phyloP scores from a whole-genome alignment of 1,140 invertebrate genomes.

The Zaprionus ghesquierei region DNA sequence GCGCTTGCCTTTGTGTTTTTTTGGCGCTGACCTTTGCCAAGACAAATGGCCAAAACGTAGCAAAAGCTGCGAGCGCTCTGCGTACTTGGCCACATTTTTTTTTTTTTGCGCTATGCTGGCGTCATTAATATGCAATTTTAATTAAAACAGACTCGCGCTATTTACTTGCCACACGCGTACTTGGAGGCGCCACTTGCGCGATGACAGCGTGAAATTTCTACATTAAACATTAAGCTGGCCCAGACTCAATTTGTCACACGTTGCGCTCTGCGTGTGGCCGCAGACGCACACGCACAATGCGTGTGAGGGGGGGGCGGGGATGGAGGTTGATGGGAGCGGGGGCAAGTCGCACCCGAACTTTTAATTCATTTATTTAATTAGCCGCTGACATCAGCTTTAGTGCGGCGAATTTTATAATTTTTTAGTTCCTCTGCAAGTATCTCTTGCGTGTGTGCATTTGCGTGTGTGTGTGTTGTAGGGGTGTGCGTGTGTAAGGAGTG shows the following conservation, averaged over 20 bases:
- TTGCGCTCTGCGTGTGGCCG: conserved; percentile 26
- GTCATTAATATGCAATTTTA: conserved; percentile 81
- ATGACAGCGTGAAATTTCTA: conserved; percentile 71
- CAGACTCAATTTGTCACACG: conserved; percentile 65
- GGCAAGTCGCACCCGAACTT: neutral
- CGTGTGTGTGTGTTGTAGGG: neutral
- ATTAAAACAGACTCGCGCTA: conserved; percentile 56
- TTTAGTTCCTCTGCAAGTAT: neutral
- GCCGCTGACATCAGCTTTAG: conserved; percentile 43
- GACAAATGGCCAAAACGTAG: conserved; percentile 30
- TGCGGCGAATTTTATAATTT: conserved; percentile 19
- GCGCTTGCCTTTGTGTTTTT: conserved; percentile 16
- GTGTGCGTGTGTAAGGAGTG: neutral
- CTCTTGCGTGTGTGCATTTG: neutral
- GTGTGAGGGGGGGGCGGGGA: neutral
- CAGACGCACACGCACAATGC: conserved; percentile 22
- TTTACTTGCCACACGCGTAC: conserved; percentile 20
- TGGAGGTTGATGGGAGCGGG: neutral
- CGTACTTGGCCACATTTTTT: conserved; percentile 24
- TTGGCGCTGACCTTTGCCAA: conserved; percentile 58
- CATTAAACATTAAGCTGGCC: conserved; percentile 37
- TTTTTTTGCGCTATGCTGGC: conserved; percentile 40
- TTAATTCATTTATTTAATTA: conserved; percentile 40
- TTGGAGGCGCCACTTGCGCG: conserved; percentile 13
- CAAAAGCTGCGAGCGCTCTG: neutral